Evolutionary conservation across 1,140 invertebrate genomes (phyloP).

Genomic region (Drosophila rufa): DNA sequence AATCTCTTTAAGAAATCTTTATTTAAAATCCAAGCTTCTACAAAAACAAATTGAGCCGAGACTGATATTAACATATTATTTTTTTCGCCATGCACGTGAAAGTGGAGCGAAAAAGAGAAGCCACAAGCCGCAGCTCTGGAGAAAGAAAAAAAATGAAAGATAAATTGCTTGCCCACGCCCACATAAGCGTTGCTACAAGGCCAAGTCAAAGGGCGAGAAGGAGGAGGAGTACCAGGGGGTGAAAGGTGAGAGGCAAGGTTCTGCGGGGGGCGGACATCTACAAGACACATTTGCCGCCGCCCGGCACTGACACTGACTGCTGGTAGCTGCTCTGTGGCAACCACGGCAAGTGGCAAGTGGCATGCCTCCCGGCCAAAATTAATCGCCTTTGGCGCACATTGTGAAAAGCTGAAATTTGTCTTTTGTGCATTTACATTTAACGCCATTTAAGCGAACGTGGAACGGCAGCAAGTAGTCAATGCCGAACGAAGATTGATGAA

Average conservation of each 20-base stretch:
- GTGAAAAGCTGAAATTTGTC: conserved; percentile 64
- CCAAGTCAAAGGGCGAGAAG: conserved; percentile 18
- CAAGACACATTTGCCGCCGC: conserved; percentile 48
- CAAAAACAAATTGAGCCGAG: background rate
- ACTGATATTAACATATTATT: conserved; percentile 2
- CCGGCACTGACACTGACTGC: conserved; percentile 28
- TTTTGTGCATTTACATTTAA: conserved; percentile 64
- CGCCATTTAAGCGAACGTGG: conserved; percentile 59
- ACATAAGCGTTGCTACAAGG: conserved; percentile 39
- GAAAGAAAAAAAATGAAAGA: conserved; percentile 54
- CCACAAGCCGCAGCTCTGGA: conserved; percentile 48
- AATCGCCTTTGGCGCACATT: conserved; percentile 61
- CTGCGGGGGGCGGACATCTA: conserved; percentile 13
- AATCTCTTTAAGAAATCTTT: background rate
- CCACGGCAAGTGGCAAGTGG: conserved; percentile 11
- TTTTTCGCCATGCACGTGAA: conserved; percentile 1
- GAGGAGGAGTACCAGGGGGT: too few relatives aligned
- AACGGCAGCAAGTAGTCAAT: conserved; percentile 9
- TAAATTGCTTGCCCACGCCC: conserved; percentile 63
- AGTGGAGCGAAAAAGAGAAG: conserved; percentile 1
- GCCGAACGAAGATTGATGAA: conserved; percentile 65
- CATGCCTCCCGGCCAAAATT: conserved; percentile 44
- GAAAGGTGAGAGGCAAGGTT: background rate
- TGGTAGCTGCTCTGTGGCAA: conserved; percentile 7
- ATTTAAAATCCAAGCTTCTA: background rate